These are phyloP conservation scores for human (Homo sapiens) DNA, from an alignment of 2,113 vertebrate genomes.

Conservation along the genomic window DNA sequence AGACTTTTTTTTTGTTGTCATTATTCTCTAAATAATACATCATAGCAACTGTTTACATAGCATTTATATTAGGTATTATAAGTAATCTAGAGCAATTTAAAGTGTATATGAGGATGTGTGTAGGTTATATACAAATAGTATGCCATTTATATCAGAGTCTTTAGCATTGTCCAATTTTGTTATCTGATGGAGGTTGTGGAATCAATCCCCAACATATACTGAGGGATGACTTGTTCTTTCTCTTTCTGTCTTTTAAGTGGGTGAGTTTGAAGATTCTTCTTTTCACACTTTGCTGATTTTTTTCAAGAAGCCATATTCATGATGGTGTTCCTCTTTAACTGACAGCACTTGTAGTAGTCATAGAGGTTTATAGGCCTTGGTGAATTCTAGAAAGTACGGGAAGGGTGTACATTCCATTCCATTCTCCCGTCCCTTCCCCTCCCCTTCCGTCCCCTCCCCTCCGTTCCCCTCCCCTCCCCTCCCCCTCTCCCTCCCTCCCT, in stretches of 20 bases:
- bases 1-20: not conserved
- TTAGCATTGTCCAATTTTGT: not conserved
- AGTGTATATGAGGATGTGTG: not conserved
- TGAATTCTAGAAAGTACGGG: not conserved
- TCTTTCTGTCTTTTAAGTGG: not conserved
- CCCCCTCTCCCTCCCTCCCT: accelerated
- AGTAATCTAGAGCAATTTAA: not conserved
- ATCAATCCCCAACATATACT: too few relatives aligned
- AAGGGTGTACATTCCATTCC: not conserved
- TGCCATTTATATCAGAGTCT: not conserved
- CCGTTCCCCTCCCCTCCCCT: accelerated
- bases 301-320: not conserved
- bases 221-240: not conserved
- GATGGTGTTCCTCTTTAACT: not conserved
- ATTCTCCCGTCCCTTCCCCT: not conserved
- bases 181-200: not conserved
- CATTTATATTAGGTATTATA: not conserved
- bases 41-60: not conserved
- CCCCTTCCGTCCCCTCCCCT: too few relatives aligned
- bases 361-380: not conserved
- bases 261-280: not conserved
- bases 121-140: not conserved
- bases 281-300: constrained; percentile 12
- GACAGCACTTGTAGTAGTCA: not conserved
- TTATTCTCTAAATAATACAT: not conserved